phyloP scores from a whole-genome alignment of 2,888 invertebrate genomes.

The Celastrina argiolus region DNA sequence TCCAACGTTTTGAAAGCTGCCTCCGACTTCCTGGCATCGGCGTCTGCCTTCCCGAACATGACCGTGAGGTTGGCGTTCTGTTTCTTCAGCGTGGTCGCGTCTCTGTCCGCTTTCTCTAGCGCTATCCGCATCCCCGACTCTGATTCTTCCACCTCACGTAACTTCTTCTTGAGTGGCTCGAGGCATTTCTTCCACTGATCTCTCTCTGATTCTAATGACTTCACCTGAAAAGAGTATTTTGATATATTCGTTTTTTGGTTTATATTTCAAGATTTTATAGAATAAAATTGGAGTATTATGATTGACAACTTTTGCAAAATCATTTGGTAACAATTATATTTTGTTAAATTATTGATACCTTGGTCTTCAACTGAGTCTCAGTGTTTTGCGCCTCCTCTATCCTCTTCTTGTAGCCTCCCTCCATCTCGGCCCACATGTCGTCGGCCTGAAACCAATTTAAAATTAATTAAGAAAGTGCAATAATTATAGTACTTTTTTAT shows the following conservation, averaged over 20 bases:
- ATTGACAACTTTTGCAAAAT: no score
- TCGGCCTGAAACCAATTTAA: constrained; percentile 62
- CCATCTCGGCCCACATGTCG: constrained; percentile 84
- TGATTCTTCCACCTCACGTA: constrained; percentile 77
- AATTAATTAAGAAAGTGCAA: no score
- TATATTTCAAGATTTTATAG: neutral
- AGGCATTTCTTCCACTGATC: constrained; percentile 74
- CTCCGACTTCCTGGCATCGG: constrained; percentile 72
- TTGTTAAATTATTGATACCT: constrained; percentile 47
- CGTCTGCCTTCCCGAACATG: constrained; percentile 66
- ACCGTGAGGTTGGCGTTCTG: constrained; percentile 66
- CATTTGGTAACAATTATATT: no score
- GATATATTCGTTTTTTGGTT: constrained; percentile 4
- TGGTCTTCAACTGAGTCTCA: constrained; percentile 69
- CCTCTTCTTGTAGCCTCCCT: constrained; percentile 79
- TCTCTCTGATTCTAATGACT: constrained; percentile 56
- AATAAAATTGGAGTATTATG: no score
- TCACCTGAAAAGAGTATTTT: constrained; percentile 43
- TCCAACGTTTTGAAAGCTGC: constrained; percentile 62
- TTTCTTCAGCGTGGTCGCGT: constrained; percentile 66
- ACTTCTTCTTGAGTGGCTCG: constrained; percentile 71
- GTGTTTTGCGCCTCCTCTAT: constrained; percentile 70
- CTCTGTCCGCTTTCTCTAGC: constrained; percentile 75
- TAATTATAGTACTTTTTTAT: no score
- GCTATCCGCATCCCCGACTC: constrained; percentile 75